A percentile compares a stretch with the other conserved stretches of the same genome.
These are phyloP conservation scores for Pentalonia nigronervosa DNA, from an alignment of 1,140 invertebrate species.

Conservation along the genomic window DNA sequence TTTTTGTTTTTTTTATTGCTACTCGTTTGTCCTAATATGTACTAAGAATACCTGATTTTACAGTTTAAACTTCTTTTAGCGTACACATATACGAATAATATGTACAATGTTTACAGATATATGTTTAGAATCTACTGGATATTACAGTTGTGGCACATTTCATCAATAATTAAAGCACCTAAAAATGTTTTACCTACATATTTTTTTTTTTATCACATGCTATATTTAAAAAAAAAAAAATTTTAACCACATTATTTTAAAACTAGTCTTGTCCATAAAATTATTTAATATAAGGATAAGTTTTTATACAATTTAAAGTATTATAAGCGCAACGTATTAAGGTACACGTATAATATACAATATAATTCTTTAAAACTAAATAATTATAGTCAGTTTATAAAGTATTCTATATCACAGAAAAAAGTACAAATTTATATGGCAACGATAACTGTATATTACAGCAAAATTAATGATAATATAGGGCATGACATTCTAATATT, in stretches of 20 bases:
- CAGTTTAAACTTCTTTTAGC: not conserved
- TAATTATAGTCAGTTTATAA: not conserved
- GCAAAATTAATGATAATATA: not conserved
- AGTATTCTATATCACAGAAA: not conserved
- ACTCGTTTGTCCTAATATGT: not conserved
- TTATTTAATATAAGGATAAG: not conserved
- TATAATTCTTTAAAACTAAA: not conserved
- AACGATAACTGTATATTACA: not conserved
- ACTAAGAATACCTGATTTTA: conserved; percentile 8
- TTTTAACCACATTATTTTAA: not conserved
- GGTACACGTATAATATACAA: not conserved
- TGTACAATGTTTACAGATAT: not conserved
- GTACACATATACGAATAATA: not conserved
- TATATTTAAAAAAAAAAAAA: too few relatives aligned
- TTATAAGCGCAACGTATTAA: not conserved
- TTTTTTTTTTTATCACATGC: not conserved
- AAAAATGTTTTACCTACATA: not conserved
- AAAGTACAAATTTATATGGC: not conserved
- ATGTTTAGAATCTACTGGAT: not conserved
- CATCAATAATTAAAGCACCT: not conserved
- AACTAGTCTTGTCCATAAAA: not conserved
- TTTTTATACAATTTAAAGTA: not conserved
- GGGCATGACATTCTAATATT: conserved; percentile 8
- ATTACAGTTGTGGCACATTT: not conserved
- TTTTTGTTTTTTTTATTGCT: not conserved